Evolutionary conservation across 1,140 invertebrate genomes (phyloP).

Genomic region (Stratiolaelaps scimitus): DNA sequence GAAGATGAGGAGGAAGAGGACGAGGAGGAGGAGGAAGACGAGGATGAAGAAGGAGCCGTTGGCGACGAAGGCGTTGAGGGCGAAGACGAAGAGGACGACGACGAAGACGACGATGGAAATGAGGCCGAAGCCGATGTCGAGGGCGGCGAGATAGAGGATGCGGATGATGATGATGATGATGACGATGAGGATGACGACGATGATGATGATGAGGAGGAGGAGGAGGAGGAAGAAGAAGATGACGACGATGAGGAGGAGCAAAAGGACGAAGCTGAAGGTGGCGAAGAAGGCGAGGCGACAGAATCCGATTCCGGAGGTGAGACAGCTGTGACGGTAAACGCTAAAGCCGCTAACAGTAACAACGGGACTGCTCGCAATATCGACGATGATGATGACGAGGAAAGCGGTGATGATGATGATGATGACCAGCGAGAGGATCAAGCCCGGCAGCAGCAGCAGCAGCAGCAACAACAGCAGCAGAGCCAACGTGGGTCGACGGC

Average conservation of each 20-base stretch:
- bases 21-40: slow-evolving; percentile 1
- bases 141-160: not conserved
- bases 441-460: no score
- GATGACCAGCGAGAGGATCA: slow-evolving; percentile 33
- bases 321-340: slow-evolving; percentile 30
- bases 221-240: slow-evolving; percentile 31
- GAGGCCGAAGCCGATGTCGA: not conserved
- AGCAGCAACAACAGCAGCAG: no score
- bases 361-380: not conserved
- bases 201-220: not conserved
- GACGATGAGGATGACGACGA: not conserved
- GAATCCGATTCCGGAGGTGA: slow-evolving; percentile 37
- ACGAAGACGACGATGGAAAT: not conserved
- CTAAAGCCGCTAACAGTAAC: not conserved
- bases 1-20: not conserved
- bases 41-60: no score
- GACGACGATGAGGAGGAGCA: slow-evolving; percentile 34
- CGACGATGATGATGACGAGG: not conserved
- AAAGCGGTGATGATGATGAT: slow-evolving; percentile 35
- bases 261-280: slow-evolving; percentile 36
- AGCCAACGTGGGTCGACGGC: no score
- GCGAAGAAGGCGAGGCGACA: slow-evolving; percentile 35
- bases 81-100: not conserved
- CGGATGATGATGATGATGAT: not conserved
- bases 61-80: not conserved